Evolutionary conservation across 2,113 vertebrate species (phyloP).

Genomic region (Acrocephalus arundinaceus): DNA sequence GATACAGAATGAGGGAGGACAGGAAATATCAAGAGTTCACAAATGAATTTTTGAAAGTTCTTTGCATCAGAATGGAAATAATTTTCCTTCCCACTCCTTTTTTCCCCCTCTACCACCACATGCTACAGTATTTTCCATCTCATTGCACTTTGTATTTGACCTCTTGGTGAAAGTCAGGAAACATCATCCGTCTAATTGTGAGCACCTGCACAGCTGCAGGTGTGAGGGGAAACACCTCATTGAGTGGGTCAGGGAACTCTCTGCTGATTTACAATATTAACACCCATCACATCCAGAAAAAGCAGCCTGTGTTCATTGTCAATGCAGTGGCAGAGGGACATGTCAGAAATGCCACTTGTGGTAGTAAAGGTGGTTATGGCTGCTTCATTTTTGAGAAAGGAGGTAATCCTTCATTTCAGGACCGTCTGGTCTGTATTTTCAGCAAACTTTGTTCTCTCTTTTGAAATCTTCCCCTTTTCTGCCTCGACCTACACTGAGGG

Average conservation of each 20-base stretch:
- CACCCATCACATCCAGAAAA: neutral
- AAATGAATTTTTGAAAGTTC: neutral
- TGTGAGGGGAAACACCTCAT: neutral
- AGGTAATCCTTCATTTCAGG: neutral
- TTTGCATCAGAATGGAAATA: slow-evolving; percentile 29
- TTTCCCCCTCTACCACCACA: neutral
- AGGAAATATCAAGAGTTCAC: slow-evolving; percentile 17
- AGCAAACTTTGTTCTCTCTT: neutral
- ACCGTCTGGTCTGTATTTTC: neutral
- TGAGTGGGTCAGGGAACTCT: neutral
- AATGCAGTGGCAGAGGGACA: neutral
- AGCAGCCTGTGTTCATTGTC: neutral
- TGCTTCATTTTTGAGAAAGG: neutral
- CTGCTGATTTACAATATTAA: neutral
- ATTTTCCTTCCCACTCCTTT: slow-evolving; percentile 39
- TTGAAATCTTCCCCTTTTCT: neutral
- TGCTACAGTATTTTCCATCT: slow-evolving; percentile 15
- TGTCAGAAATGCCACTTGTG: neutral
- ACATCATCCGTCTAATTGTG: slow-evolving; percentile 30
- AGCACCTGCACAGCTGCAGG: slow-evolving; percentile 34
- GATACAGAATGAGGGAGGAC: slow-evolving; percentile 29
- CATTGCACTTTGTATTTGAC: slow-evolving; percentile 3
- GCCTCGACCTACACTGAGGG: neutral
- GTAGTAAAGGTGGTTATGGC: neutral
- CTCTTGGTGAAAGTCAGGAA: slow-evolving; percentile 45